Conservation (phyloP, 2,797 vertebrate species). For the Cirrhinus mrigala region DNA sequence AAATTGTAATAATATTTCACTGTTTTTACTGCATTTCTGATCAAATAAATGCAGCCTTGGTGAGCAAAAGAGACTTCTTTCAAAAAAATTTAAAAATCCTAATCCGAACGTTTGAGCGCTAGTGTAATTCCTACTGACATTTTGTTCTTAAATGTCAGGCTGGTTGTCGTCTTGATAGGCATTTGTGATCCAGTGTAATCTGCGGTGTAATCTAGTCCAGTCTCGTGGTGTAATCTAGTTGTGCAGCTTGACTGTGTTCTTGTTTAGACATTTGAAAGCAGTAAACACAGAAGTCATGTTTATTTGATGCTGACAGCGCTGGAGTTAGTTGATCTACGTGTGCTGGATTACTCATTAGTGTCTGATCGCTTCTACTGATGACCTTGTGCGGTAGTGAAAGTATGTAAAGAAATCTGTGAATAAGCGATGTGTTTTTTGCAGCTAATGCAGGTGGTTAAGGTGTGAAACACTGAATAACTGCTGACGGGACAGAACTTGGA, state of each 20-base stretch:
- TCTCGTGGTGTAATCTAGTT: constrained; percentile 48
- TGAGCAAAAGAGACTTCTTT: neutral
- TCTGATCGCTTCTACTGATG: constrained; percentile 46
- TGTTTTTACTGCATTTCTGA: neutral
- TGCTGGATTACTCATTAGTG: constrained; percentile 23
- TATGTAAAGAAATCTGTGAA: neutral
- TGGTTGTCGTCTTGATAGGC: neutral
- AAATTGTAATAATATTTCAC: neutral
- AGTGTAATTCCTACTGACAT: neutral
- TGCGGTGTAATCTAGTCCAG: constrained; percentile 28
- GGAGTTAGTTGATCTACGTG: constrained; percentile 27
- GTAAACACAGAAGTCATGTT: constrained; percentile 57
- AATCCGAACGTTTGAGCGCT: neutral
- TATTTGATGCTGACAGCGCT: constrained; percentile 57
- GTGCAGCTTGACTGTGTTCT: constrained; percentile 37
- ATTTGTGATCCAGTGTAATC: constrained; percentile 18
- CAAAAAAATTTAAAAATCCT: neutral
- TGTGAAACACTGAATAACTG: constrained; percentile 5
- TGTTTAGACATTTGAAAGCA: constrained; percentile 38
- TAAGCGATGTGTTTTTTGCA: neutral
- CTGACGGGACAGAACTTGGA: neutral
- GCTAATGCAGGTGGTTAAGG: neutral
- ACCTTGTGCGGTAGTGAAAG: constrained; percentile 35
- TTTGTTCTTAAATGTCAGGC: neutral
- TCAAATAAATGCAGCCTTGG: neutral